phyloP scores from a whole-genome alignment of 2,888 invertebrate species.

The Phengaris arion region DNA sequence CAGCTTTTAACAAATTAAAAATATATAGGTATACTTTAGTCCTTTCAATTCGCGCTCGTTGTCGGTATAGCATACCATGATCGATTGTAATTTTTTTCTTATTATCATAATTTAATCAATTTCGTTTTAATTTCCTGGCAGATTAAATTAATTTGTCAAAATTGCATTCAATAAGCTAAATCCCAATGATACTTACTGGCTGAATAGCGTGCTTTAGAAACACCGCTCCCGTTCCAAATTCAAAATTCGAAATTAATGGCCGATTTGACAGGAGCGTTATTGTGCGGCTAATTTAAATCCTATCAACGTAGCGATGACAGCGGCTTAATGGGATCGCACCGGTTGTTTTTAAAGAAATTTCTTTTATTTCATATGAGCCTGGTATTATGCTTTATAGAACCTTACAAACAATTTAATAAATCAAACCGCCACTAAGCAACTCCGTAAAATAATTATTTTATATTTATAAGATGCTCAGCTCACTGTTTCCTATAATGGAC shows the following conservation, averaged over 20 bases:
- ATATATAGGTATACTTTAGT: background rate
- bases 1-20: background rate
- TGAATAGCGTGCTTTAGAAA: constrained; percentile 42
- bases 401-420: constrained; percentile 28
- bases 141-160: constrained; percentile 56
- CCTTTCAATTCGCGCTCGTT: background rate
- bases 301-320: constrained; percentile 77
- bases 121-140: constrained; percentile 35
- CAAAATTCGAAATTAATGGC: constrained; percentile 75
- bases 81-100: background rate
- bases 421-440: constrained; percentile 23
- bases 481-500: too few species aligned
- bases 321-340: constrained; percentile 73
- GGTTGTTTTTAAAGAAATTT: constrained; percentile 65
- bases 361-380: constrained; percentile 46
- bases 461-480: background rate
- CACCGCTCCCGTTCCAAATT: constrained; percentile 74
- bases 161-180: constrained; percentile 47
- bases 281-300: constrained; percentile 78
- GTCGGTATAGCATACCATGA: background rate
- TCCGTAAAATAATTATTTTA: background rate
- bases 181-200: constrained; percentile 31
- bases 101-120: constrained; percentile 43
- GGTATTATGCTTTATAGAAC: constrained; percentile 23
- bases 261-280: constrained; percentile 78